These are phyloP conservation scores for Bedellia somnulentella DNA, from an alignment of 2,888 invertebrate genomes.

Conservation along the genomic window DNA sequence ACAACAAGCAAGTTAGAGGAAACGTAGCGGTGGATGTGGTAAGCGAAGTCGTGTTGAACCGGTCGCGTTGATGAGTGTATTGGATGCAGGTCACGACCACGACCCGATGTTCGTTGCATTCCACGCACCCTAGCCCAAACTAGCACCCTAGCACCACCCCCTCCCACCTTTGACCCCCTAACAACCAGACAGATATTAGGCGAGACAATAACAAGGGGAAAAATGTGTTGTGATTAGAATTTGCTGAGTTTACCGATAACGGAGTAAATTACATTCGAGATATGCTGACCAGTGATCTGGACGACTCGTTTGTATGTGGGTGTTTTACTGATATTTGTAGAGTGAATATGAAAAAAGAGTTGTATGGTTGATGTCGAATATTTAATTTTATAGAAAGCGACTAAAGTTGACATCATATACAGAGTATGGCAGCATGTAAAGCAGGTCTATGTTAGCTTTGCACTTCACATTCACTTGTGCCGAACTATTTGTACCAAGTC, in stretches of 20 bases:
- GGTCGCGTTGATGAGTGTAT: conserved; percentile 10
- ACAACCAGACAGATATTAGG: conserved; percentile 5
- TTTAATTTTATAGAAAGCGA: too few species aligned
- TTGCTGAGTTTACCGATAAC: background rate
- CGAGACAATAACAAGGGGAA: conserved; percentile 5
- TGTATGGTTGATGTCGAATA: too few species aligned
- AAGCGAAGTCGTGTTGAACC: background rate
- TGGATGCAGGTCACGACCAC: conserved; percentile 21
- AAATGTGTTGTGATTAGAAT: conserved; percentile 2
- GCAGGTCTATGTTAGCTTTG: too few species aligned
- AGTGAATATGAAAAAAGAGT: background rate
- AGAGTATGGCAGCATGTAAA: too few species aligned
- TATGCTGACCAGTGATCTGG: too few species aligned
- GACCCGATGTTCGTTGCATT: conserved; percentile 6
- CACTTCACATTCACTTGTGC: too few species aligned
- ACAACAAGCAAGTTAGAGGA: too few species aligned
- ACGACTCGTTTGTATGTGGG: too few species aligned
- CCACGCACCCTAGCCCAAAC: conserved; percentile 9
- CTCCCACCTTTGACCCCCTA: conserved; percentile 10
- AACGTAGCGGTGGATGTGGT: too few species aligned
- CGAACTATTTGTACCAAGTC: too few species aligned
- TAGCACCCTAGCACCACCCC: conserved; percentile 5
- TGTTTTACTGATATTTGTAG: too few species aligned
- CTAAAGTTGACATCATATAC: too few species aligned
- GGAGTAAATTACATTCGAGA: background rate